These are phyloP conservation scores for Cyclina sinensis DNA, from an alignment of 1,140 invertebrate species.

Conservation along the genomic window DNA sequence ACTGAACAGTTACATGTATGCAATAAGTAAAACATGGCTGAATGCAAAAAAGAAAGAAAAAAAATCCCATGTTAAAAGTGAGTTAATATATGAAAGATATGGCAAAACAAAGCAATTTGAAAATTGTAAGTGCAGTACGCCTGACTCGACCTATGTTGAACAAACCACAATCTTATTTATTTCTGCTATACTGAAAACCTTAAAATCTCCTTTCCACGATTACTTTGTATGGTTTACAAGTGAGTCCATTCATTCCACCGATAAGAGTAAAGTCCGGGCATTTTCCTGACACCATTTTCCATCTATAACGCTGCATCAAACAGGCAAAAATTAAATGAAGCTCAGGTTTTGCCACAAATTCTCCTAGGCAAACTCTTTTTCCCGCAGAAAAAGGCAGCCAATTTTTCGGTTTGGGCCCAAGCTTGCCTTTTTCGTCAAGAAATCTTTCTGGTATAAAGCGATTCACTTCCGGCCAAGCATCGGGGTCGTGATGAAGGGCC, in stretches of 20 bases:
- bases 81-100: no score
- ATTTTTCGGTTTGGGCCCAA: constrained; percentile 63
- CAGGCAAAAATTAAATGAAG: constrained; percentile 71
- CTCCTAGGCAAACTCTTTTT: constrained; percentile 67
- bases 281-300: constrained; percentile 77
- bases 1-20: no score
- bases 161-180: no score
- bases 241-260: background rate
- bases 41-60: no score
- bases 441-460: constrained; percentile 91
- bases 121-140: no score
- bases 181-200: background rate
- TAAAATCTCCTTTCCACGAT: constrained; percentile 20
- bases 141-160: no score
- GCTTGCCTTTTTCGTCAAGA: constrained; percentile 76
- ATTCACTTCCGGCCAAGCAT: constrained; percentile 91
- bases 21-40: no score
- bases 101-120: no score
- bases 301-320: constrained; percentile 78
- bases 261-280: background rate
- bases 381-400: constrained; percentile 73
- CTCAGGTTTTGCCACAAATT: constrained; percentile 68
- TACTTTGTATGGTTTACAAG: background rate
- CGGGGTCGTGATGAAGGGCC: constrained; percentile 91
- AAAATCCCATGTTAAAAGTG: no score